A percentile compares a stretch with the other conserved stretches of the same genome.
These are phyloP conservation scores for Anneissia japonica DNA, from an alignment of 35 echinoderm and acorn worm species.

Conservation along the genomic window DNA sequence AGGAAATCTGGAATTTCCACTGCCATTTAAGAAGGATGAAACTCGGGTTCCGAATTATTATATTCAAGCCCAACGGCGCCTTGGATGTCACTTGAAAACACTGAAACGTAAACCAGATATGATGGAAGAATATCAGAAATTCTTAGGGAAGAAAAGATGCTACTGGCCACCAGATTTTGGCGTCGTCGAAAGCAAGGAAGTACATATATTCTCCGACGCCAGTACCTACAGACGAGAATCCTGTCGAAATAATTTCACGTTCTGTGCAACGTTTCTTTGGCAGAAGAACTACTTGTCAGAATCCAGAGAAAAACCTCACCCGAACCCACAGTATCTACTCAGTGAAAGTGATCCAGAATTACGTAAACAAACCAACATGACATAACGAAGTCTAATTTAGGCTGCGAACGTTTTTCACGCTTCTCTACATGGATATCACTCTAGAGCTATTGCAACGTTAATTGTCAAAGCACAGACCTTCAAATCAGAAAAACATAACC, in stretches of 20 bases:
- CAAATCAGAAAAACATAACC: background rate
- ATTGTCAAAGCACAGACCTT: background rate
- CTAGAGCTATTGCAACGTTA: background rate
- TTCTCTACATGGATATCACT: conserved; percentile 33
- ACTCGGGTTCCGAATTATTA: background rate
- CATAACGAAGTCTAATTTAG: background rate
- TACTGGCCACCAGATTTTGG: too few species aligned
- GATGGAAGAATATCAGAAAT: too few species aligned
- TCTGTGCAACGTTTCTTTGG: conserved; percentile 33
- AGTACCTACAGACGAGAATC: conserved; percentile 15
- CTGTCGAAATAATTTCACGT: conserved; percentile 22
- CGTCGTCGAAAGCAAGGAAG: too few species aligned
- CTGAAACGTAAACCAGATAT: too few species aligned
- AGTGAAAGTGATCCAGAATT: conserved; percentile 44
- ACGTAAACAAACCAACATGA: background rate
- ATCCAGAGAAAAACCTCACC: background rate
- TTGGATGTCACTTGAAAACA: too few species aligned
- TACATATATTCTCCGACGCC: background rate
- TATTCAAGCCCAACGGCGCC: background rate
- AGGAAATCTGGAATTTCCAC: background rate
- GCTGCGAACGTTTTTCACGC: conserved; percentile 25
- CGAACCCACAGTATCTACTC: background rate
- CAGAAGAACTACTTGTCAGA: background rate
- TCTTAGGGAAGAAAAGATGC: too few species aligned
- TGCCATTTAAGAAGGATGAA: background rate